These are phyloP conservation scores for Chalcis sispes DNA, from an alignment of 2,888 invertebrate genomes.

Conservation along the genomic window DNA sequence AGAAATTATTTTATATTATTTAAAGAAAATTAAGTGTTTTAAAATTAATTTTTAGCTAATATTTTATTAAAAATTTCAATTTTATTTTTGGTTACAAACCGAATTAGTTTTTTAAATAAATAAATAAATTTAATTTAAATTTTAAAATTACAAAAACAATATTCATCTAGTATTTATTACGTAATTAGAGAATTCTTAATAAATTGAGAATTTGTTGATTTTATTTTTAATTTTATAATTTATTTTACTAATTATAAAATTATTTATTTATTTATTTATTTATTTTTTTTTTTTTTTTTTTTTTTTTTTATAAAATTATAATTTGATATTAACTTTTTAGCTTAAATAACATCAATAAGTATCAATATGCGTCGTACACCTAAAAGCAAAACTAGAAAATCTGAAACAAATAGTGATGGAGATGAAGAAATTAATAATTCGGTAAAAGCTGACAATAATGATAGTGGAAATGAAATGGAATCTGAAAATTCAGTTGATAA, in stretches of 20 bases:
- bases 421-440: constrained; percentile 73
- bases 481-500: constrained; percentile 53
- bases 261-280: background rate
- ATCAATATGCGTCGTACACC: constrained; percentile 71
- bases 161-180: too few relatives aligned
- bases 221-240: background rate
- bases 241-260: background rate
- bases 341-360: too few relatives aligned
- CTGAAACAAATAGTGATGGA: constrained; percentile 68
- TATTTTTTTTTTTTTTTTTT: background rate
- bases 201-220: background rate
- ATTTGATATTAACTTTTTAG: background rate
- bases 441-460: constrained; percentile 56
- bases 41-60: background rate
- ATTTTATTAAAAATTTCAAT: background rate
- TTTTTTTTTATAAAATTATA: background rate
- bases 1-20: background rate
- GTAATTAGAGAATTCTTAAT: too few relatives aligned
- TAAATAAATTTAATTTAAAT: too few relatives aligned
- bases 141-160: too few relatives aligned
- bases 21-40: background rate
- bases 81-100: too few relatives aligned
- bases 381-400: constrained; percentile 71
- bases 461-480: constrained; percentile 44
- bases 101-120: too few relatives aligned